These are phyloP conservation scores for Mastomys coucha DNA, from an alignment of 2,113 vertebrate species.

Conservation along the genomic window DNA sequence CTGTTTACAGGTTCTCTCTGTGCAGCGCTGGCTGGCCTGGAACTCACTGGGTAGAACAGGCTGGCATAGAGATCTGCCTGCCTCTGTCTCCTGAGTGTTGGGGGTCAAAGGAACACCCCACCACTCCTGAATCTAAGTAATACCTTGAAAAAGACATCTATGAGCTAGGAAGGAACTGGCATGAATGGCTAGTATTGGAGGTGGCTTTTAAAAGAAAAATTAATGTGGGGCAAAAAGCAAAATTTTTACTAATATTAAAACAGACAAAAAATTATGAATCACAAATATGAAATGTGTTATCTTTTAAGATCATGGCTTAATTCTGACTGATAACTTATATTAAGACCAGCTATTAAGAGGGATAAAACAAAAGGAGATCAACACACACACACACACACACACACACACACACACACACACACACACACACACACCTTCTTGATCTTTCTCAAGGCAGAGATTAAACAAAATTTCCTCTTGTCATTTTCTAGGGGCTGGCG, in stretches of 20 bases:
- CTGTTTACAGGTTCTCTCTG: neutral
- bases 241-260: constrained; percentile 43
- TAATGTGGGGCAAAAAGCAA: neutral
- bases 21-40: neutral
- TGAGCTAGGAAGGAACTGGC: neutral
- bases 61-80: neutral
- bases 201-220: neutral
- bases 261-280: neutral
- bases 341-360: neutral
- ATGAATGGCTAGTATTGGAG: neutral
- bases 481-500: neutral
- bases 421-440: neutral
- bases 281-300: neutral
- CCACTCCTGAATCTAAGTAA: neutral
- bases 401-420: neutral
- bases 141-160: neutral
- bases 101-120: neutral
- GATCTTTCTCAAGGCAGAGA: neutral
- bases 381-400: neutral
- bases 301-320: constrained; percentile 26
- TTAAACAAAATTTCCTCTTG: neutral
- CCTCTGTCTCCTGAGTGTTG: neutral
- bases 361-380: neutral
- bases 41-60: neutral
- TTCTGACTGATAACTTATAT: constrained; percentile 21